Evolutionary conservation across 2,797 vertebrate genomes (phyloP), one percentile per base, ranked within the genome.

Genomic region (Helicolenus hilgendorfi): DNA sequence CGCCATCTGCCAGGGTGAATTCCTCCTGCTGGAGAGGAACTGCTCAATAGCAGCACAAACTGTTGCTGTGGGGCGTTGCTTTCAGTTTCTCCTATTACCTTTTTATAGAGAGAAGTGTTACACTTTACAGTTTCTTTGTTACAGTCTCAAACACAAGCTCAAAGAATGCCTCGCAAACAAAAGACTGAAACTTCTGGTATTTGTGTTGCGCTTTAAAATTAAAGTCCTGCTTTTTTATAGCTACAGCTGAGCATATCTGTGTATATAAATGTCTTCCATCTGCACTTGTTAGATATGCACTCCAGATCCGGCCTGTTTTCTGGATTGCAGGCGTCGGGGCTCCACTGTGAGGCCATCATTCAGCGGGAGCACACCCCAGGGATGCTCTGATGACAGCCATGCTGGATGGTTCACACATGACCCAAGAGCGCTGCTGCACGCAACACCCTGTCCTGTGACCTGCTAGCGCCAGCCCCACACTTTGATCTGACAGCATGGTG

Each of bases 1-100:
- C 87, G 62, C 97, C 97, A 98, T 98, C 97, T 98, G 97, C 96
- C 91, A 29, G 86, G 89, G 79, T 94, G 94, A 96, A 96, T 96
- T 95, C 96, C 93, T 95, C 83, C 81, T 70, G 83, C 75, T 70
- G 87, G 79, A 63, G 74, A 81, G 77, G 70, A 87, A 63, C 36
- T 69, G 70, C 91, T 94, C 88, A 72, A 81, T 83, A 81, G 77
- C 62, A 38, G 83, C 92, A 62, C 87, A 95, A 94, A 95, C 96
- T 96, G 95, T 94, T 92, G 94, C 94, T 95, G 86, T 83, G 87
- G 92, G 95, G 94, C 89, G 84, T 94, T 73, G 88, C 93, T 94
- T 93, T 75, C 77, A 90, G 83, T 94, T 94, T 92, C 95, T 97
- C 94, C 89, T 87, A 83, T 97, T 96, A 94, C 96, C 89, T 91